Evolutionary conservation across 2,888 invertebrate genomes (phyloP), one percentile per base, ranked within the genome.

Genomic region (Crioceris asparagi): DNA sequence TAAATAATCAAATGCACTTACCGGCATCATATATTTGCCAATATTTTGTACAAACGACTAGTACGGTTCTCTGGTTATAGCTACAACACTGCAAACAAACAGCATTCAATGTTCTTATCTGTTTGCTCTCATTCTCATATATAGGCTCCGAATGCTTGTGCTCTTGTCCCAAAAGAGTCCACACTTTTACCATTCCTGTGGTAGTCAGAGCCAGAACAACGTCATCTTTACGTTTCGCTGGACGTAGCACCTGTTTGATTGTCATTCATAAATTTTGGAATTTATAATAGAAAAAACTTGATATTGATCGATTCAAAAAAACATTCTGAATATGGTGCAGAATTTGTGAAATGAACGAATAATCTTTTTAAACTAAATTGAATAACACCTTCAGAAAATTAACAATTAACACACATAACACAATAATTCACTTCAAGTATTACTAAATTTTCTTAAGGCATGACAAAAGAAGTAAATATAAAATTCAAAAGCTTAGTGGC

Each of bases 61-160:
- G 74, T 17, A 98, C 93, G 0, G 96, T 96, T 33, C 97, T 75
- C 57, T 96, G 94, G 66, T 97, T 97, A 62, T 88, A 88, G 0
- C 87, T 77, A 60, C 96, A 97, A 57, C 96, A 96, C 52, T 87
- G 86, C 60, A 97, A 73, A 1, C 84, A 87, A 29, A 92, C 75
- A 1, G 96, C 94, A 68, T 94, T 94, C 33, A 93, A 67, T 51
- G 94, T 92, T 2, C 91, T 79, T 33, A 98, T 88, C 57, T 94
- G 91, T 60, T 97, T 98, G 32, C 94, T 94, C 60, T 99, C 98
- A 61, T 96, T 84, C 63, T 98, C 98, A 61, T 88, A 93, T 27
- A 94, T 77, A 0, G 87, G 86, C 52, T 88, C 86, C 0, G 82
- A 79, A 53, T 83, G 81, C 51, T 87, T 88, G 55, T 83, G 81